phyloP scores from a whole-genome alignment of 2,888 invertebrate genomes.

The Ophraella communa region DNA sequence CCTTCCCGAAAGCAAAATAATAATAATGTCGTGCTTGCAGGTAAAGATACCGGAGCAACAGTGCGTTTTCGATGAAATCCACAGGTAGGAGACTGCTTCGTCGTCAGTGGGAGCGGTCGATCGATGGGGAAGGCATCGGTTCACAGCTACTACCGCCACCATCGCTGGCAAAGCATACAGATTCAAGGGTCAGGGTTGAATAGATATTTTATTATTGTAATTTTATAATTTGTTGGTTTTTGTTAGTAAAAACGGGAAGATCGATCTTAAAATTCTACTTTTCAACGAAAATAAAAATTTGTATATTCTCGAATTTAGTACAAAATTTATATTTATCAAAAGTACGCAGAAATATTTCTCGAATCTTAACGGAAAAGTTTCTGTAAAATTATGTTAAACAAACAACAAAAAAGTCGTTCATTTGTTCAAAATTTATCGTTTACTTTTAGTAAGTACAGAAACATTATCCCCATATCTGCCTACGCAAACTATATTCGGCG shows the following conservation, averaged over 20 bases:
- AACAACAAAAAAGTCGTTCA: neutral
- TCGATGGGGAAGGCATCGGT: slow-evolving; percentile 42
- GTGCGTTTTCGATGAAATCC: slow-evolving; percentile 1
- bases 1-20: neutral
- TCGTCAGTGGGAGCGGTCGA: slow-evolving; percentile 43
- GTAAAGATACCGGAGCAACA: neutral
- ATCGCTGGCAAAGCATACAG: slow-evolving; percentile 38
- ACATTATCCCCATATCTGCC: neutral
- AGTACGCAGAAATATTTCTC: neutral
- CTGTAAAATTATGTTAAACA: neutral
- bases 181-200: slow-evolving; percentile 26
- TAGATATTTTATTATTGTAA: slow-evolving; percentile 5
- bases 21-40: neutral
- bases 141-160: slow-evolving; percentile 33
- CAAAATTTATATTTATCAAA: too few species aligned
- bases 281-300: too few species aligned
- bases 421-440: neutral
- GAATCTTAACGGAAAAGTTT: neutral
- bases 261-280: too few species aligned
- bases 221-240: too few species aligned
- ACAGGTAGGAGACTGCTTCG: slow-evolving; percentile 1
- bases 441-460: neutral
- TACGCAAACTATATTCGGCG: neutral
- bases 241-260: too few species aligned
- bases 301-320: too few species aligned